Percentiles rank a stretch among this genome's conserved stretches.
These are phyloP conservation scores for Chrosomus eos DNA, from an alignment of 2,797 vertebrate species.

Conservation along the genomic window DNA sequence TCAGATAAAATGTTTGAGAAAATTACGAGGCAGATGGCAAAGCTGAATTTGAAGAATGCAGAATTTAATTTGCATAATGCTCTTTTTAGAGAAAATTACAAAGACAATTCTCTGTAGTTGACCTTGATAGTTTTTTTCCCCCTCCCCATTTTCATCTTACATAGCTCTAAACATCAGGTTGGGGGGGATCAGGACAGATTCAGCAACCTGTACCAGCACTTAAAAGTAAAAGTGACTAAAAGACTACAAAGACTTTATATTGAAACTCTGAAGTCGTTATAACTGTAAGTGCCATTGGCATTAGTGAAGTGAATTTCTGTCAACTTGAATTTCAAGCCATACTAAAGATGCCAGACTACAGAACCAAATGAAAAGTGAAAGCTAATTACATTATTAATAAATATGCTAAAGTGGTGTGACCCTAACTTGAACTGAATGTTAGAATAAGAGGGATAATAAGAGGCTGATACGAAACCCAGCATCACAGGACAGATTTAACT, in stretches of 20 bases:
- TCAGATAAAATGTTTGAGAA: constrained; percentile 30
- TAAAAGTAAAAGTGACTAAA: not conserved
- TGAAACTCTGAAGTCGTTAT: not conserved
- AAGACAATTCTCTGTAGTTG: constrained; percentile 15
- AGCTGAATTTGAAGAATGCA: constrained; percentile 40
- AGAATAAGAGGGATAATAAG: no score
- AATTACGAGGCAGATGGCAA: constrained; percentile 39
- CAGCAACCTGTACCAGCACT: not conserved
- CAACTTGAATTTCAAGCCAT: not conserved
- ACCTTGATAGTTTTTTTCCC: constrained; percentile 8
- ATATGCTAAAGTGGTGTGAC: not conserved
- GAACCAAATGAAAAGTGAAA: not conserved
- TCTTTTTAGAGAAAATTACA: constrained; percentile 29
- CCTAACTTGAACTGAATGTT: constrained; percentile 1
- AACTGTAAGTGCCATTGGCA: not conserved
- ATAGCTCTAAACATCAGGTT: not conserved
- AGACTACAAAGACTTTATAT: not conserved
- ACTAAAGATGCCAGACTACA: not conserved
- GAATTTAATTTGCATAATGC: constrained; percentile 36
- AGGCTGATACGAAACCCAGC: not conserved
- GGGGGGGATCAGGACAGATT: not conserved
- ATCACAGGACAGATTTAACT: not conserved
- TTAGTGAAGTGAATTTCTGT: not conserved
- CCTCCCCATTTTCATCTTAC: not conserved
- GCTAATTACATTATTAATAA: not conserved